Evolutionary conservation across 2,888 invertebrate genomes (phyloP), one percentile per base, ranked within the genome.

Genomic region (Ophonus ardosiacus): DNA sequence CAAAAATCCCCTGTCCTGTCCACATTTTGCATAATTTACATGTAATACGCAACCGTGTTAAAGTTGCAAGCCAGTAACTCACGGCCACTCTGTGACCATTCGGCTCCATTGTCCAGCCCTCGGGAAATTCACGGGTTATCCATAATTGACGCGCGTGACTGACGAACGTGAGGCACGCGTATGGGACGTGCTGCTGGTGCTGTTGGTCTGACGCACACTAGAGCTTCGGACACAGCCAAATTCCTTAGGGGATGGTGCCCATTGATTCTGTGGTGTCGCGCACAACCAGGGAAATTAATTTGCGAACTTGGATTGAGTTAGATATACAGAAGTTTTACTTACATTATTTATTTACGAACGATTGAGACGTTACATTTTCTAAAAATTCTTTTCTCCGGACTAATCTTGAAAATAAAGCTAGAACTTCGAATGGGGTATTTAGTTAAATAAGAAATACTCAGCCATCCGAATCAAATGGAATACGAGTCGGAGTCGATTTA

Each of bases 81-180:
- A 82, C 24, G n/a, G 59, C 21, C 74, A 38, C 71, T 31, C 15
- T 18, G 83, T 59, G 83, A 83, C 83, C 87, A 88, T 87, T 85
- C 86, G 84, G 86, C 87, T 88, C 88, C 88, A 87, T 87, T 85
- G 86, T 86, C 86, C 88, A 88, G 88, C 88, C 88, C 87, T 88
- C 87, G 86, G 88, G 88, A 88, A 88, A 88, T 88, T 88, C 88
- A 88, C 84, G 86, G 80, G 88, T 88, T 88, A 88, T 88, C 87
- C 88, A 88, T 88, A 87, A 88, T 88, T 87, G 87, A 88, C 86
- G 87, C 87, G 86, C 87, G 87, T 87, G 87, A 87, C 87, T 86
- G 88, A 88, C 87, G 88, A 81, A 81, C 81, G 81, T 81, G 81
- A 63, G 21, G 63, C 68, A 68, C 68, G 24, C 21, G 21, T 63